A percentile compares a stretch with the other conserved stretches of the same genome.
These are phyloP conservation scores for Semotilus atromaculatus DNA, from an alignment of 2,797 vertebrate species.

Conservation along the genomic window DNA sequence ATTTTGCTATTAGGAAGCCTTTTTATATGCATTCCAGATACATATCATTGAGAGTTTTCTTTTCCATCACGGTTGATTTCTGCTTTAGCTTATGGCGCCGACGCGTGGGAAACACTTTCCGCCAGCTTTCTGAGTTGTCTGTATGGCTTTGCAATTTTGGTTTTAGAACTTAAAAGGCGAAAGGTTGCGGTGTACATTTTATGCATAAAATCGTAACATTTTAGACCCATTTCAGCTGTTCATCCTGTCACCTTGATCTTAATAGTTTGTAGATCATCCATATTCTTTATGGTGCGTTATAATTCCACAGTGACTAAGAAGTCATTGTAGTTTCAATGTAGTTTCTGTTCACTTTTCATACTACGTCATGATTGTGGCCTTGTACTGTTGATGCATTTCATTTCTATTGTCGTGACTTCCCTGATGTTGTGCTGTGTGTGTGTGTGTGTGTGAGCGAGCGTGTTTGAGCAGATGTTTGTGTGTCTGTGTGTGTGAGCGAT, in stretches of 20 bases:
- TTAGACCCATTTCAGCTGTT: slow-evolving; percentile 54
- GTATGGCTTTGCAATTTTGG: slow-evolving; percentile 23
- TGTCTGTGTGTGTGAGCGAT: slow-evolving; percentile 65
- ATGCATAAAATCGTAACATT: slow-evolving; percentile 62
- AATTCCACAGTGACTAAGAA: slow-evolving; percentile 40
- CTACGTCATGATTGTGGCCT: slow-evolving; percentile 81
- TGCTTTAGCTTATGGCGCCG: slow-evolving; percentile 46
- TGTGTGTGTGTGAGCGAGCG: slow-evolving; percentile 52
- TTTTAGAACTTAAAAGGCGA: slow-evolving; percentile 35
- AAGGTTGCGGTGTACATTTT: slow-evolving; percentile 44
- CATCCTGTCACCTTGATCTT: slow-evolving; percentile 54
- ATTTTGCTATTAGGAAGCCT: slow-evolving; percentile 68
- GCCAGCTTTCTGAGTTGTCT: slow-evolving; percentile 22
- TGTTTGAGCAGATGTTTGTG: not conserved
- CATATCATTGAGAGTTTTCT: slow-evolving; percentile 69
- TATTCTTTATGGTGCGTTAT: slow-evolving; percentile 58
- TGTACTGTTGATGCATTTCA: slow-evolving; percentile 79
- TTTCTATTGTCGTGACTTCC: slow-evolving; percentile 68
- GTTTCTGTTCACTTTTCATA: slow-evolving; percentile 59
- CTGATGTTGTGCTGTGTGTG: slow-evolving; percentile 69
- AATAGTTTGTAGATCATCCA: slow-evolving; percentile 58
- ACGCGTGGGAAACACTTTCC: slow-evolving; percentile 28
- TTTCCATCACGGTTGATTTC: slow-evolving; percentile 41
- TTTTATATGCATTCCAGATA: slow-evolving; percentile 64
- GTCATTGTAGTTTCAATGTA: slow-evolving; percentile 49